Percentiles rank a stretch among this genome's conserved stretches.
Conservation (phyloP, 2,113 vertebrate genomes). For the Otolemur garnettii region DNA sequence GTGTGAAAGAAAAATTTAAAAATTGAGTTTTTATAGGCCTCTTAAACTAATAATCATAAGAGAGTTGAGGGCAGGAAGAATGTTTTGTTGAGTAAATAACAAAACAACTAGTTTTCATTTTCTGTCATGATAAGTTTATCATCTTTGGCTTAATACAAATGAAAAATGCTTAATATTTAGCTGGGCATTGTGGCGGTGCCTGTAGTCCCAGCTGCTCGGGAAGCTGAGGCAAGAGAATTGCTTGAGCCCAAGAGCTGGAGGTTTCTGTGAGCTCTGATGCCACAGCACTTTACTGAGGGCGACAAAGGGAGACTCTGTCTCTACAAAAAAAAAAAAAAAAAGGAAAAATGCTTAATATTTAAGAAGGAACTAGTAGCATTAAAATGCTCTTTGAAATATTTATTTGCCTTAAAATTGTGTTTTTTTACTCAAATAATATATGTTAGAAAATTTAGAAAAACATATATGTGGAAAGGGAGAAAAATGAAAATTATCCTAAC, state of each 20-base stretch:
- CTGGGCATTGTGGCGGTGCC: too few relatives aligned
- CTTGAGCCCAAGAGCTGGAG: too few relatives aligned
- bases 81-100: constrained; percentile 53
- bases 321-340: too few relatives aligned
- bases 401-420: constrained; percentile 38
- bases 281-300: too few relatives aligned
- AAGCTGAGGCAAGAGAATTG: too few relatives aligned
- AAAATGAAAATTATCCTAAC: constrained; percentile 14
- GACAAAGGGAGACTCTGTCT: too few relatives aligned
- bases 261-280: too few relatives aligned
- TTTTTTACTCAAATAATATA: not conserved
- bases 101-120: constrained; percentile 49
- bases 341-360: constrained; percentile 32
- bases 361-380: constrained; percentile 25
- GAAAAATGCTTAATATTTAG: constrained; percentile 29
- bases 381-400: constrained; percentile 51
- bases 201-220: too few relatives aligned
- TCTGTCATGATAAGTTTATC: not conserved
- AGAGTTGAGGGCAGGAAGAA: not conserved
- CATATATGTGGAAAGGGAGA: not conserved
- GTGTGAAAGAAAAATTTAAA: constrained; percentile 2
- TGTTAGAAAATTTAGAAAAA: constrained; percentile 59
- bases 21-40: constrained; percentile 8
- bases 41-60: constrained; percentile 21
- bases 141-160: not conserved